These are phyloP conservation scores for Ciona savignyi DNA, from an alignment of 23 tunicate genomes.

Conservation along the genomic window DNA sequence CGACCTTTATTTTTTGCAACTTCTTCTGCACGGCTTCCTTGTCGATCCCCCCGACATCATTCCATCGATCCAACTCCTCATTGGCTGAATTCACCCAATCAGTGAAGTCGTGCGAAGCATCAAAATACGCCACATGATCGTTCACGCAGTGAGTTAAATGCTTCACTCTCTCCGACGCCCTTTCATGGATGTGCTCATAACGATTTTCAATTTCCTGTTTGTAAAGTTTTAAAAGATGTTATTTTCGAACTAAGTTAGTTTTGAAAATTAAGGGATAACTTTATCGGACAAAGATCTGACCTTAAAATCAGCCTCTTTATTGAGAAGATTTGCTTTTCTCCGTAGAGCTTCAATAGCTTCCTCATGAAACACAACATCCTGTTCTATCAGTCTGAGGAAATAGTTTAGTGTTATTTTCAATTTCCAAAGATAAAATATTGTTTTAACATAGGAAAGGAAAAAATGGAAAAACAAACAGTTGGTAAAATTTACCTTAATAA, in stretches of 20 bases:
- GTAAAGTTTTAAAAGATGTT: too few relatives aligned
- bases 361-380: conserved; percentile 55
- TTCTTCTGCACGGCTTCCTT: conserved; percentile 75
- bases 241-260: too few relatives aligned
- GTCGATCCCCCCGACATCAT: conserved; percentile 51
- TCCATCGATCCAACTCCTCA: conserved; percentile 89
- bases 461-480: too few relatives aligned
- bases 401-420: too few relatives aligned
- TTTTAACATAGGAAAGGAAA: too few relatives aligned
- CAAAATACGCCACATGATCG: conserved; percentile 50
- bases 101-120: conserved; percentile 55
- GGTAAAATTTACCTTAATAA: too few relatives aligned
- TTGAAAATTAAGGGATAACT: too few relatives aligned
- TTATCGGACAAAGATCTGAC: too few relatives aligned
- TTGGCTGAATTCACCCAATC: conserved; percentile 82
- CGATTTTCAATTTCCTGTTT: conserved; percentile 41
- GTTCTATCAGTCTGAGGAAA: conserved; percentile 38
- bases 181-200: conserved; percentile 26
- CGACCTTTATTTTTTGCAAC: conserved; percentile 61
- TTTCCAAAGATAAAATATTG: too few relatives aligned
- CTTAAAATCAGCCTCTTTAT: conserved; percentile 30
- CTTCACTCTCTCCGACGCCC: conserved; percentile 30
- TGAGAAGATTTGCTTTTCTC: conserved; percentile 26
- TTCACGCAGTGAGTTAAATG: conserved; percentile 33
- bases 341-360: conserved; percentile 44